Conservation (phyloP, 2,797 vertebrate species). For the Dendrocincla tyrannina region DNA sequence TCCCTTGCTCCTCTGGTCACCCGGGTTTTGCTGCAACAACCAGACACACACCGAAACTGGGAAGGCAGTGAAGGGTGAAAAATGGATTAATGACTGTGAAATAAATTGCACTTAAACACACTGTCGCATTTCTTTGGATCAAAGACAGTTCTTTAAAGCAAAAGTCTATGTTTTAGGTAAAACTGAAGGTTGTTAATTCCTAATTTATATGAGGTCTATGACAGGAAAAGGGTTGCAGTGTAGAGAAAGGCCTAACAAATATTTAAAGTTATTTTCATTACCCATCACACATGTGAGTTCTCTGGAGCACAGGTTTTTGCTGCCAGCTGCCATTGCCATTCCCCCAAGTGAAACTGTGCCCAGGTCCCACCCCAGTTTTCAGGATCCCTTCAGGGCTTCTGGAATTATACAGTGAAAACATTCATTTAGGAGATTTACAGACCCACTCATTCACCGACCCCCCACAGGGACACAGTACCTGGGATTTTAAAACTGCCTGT, state of each 20-base stretch:
- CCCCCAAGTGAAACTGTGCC: background rate
- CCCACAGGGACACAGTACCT: too few relatives aligned
- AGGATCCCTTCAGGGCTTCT: background rate
- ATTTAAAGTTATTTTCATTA: background rate
- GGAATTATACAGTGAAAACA: background rate
- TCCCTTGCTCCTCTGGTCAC: too few relatives aligned
- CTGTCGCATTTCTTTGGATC: background rate
- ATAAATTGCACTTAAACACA: background rate
- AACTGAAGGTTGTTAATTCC: background rate
- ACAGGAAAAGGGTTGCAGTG: background rate
- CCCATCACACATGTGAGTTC: background rate
- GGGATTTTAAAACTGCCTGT: background rate
- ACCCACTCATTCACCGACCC: background rate
- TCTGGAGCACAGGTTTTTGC: background rate
- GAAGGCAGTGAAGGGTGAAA: background rate
- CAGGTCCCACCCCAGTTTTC: background rate
- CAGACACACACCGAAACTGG: background rate
- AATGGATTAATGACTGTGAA: background rate
- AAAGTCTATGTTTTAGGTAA: background rate
- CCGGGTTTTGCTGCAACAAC: accelerated
- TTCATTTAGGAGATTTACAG: background rate
- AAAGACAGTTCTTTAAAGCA: background rate
- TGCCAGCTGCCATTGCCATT: background rate
- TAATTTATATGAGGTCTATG: background rate
- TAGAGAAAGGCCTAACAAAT: background rate